Base-by-base conservation (phyloP, 2,797 vertebrate genomes). In the Falco novaeseelandiae region DNA sequence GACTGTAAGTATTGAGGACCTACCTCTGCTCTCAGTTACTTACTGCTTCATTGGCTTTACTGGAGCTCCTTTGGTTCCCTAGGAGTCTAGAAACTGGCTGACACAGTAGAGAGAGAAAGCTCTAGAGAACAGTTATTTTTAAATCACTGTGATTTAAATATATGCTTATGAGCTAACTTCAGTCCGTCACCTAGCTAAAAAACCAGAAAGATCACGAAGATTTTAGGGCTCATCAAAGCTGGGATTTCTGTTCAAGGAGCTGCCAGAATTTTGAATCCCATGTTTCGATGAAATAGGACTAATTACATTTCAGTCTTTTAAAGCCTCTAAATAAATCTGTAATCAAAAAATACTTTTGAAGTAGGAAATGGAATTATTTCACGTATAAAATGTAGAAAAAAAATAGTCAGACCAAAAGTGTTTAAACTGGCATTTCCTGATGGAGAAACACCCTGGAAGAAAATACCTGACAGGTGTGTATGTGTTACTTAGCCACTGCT, bases 1-100 rank as follows among this genome's bases (percentile, higher is more conserved):
- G 29, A 98, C 97, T 73, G 99, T 99, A 98, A 98, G 99, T 98
- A 57, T 0, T 36, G n/a, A 52, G n/a, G 25, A 85, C 9, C 2
- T 34, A 29, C 8, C 22, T 73, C 59, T 70, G 49, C 19, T 88
- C 18, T 14, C 23, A 27, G 18, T 46, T 81, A 18, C 20, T 57
- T 48, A 25, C 23, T 78, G 29, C 29, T 76, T 82, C 59, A 32
- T 14, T 76, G n/a, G 8, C 9, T 89, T 87, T 46, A 9, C 23
- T 38, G 63, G 26, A 74, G 44, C 7, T 74, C 29, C 23, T 5
- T 66, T 87, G 8, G 6, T 67, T 49, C 54, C 25, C 27, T 55
- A 27, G n/a, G 52, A 82, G 9, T 29, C 71, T 27, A 87, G 51
- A 59, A 81, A 54, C 8, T 63, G 49, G 8, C 20, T 66, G 51